These are phyloP conservation scores for Pheosia tremula DNA, from an alignment of 2,888 invertebrate genomes.

Conservation along the genomic window DNA sequence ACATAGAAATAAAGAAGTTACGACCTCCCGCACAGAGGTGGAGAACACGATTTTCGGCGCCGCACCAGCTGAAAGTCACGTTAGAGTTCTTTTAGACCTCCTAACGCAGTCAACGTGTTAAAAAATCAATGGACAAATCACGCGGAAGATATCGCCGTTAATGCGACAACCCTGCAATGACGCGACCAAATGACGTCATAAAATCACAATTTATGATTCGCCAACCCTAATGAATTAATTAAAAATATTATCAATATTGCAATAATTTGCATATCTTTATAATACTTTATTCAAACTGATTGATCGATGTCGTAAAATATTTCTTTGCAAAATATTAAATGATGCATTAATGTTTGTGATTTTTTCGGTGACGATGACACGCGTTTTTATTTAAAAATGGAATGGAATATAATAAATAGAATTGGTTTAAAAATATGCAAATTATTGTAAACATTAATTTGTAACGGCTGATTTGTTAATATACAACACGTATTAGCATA, in stretches of 20 bases:
- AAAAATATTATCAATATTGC: constrained; percentile 42
- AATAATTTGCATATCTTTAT: constrained; percentile 67
- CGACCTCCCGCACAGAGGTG: too few relatives aligned
- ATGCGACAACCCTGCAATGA: constrained; percentile 52
- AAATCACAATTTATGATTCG: constrained; percentile 67
- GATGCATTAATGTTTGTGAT: constrained; percentile 58
- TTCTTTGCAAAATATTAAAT: constrained; percentile 59
- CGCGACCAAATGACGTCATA: constrained; percentile 54
- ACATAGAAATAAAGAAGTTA: too few relatives aligned
- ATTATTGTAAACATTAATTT: constrained; percentile 81
- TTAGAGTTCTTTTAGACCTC: too few relatives aligned
- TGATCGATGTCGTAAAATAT: constrained; percentile 75
- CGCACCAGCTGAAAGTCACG: too few relatives aligned
- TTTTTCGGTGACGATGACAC: constrained; percentile 66
- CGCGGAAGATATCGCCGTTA: constrained; percentile 72
- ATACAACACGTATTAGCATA: constrained; percentile 70
- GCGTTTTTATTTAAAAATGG: constrained; percentile 72
- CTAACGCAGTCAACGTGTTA: too few relatives aligned
- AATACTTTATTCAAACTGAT: constrained; percentile 56
- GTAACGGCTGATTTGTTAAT: constrained; percentile 84
- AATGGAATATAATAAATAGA: too few relatives aligned
- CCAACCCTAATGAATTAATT: constrained; percentile 74
- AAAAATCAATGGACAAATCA: constrained; percentile 70
- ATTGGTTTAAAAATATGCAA: constrained; percentile 78
- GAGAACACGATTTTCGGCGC: too few relatives aligned